Base-by-base conservation (phyloP, 2,113 vertebrate genomes). In the Clarias gariepinus region DNA sequence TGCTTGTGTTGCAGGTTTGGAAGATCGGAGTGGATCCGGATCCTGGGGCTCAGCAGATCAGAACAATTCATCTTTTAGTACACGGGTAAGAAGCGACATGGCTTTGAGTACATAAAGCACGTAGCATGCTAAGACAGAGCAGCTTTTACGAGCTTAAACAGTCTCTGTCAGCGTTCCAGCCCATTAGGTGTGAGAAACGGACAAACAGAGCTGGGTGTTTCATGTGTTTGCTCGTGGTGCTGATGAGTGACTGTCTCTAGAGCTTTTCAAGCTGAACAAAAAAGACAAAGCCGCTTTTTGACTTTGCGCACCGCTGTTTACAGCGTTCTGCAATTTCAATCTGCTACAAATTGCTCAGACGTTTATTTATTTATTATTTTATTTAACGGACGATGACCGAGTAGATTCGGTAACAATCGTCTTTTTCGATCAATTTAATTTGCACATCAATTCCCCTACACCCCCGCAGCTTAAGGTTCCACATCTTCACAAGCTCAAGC, bases 11-110 rank as follows among this genome's bases (percentile, higher is more conserved):
- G 9, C 91, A 98, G 98, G 96, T 92, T 92, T 99, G 81, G 98
- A 98, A 88, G 98, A 99, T 87, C 95, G 97, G 83, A 94, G 94
- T 3, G 94, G 95, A 86, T 94, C 97, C 1, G 95, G 96, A 89
- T 94, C 97, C 90, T 99, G 98, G 98, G 96, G 93, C 85, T 73
- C 94, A 36, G 94, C 94, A 89, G 97, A 98, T 89, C 96, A 98
- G 91, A 97, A 94, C 93, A 96, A 94, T 90, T 94, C 96, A 77
- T 94, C 98, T 1, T 98, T 98, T 85, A 95, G 95, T 93, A 92
- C 95, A 92, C 94, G 97, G 97, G 98, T 99, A 95, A 91, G 95
- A 57, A 12, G 25, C 28, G 15, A 47, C n/a, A 2, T 18, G 52
- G 19, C 23, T 33, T 66, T 23, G 16, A 85, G 52, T 23, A 69